Conservation (phyloP, 2,888 invertebrate species). For the Tipula unca region DNA sequence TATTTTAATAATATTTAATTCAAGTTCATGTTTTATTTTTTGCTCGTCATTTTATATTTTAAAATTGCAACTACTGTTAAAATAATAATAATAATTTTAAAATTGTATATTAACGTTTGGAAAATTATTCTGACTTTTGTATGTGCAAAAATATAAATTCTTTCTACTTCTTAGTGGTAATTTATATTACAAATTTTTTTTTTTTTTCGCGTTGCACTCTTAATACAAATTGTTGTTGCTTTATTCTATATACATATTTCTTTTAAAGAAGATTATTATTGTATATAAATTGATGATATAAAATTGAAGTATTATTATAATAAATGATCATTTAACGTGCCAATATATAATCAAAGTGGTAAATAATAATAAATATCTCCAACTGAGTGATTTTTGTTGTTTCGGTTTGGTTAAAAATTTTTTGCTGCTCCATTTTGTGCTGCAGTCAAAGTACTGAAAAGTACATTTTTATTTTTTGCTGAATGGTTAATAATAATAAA, state of each 20-base stretch:
- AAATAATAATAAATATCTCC: background rate
- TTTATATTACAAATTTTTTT: background rate
- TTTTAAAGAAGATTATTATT: background rate
- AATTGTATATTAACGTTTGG: background rate
- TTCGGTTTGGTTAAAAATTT: background rate
- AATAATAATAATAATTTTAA: background rate
- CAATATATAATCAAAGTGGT: conserved; percentile 2
- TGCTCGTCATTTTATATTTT: background rate
- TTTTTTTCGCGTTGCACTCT: background rate
- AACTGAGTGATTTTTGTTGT: background rate
- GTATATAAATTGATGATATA: conserved; percentile 2
- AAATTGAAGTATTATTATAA: conserved; percentile 20
- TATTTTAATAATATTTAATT: background rate
- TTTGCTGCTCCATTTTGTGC: background rate
- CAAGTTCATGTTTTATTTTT: background rate
- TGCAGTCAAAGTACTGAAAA: background rate
- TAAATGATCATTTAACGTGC: conserved; percentile 19
- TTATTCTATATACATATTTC: background rate
- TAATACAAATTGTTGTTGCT: background rate
- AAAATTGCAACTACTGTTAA: conserved; percentile 4
- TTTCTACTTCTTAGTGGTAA: background rate
- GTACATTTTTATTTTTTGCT: background rate
- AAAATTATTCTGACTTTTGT: background rate
- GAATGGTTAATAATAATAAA: background rate
- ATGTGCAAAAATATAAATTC: background rate